A percentile compares a stretch with the other conserved stretches of the same genome.
These are phyloP conservation scores for Sander lucioperca DNA, from an alignment of 2,113 vertebrate genomes.

Conservation along the genomic window DNA sequence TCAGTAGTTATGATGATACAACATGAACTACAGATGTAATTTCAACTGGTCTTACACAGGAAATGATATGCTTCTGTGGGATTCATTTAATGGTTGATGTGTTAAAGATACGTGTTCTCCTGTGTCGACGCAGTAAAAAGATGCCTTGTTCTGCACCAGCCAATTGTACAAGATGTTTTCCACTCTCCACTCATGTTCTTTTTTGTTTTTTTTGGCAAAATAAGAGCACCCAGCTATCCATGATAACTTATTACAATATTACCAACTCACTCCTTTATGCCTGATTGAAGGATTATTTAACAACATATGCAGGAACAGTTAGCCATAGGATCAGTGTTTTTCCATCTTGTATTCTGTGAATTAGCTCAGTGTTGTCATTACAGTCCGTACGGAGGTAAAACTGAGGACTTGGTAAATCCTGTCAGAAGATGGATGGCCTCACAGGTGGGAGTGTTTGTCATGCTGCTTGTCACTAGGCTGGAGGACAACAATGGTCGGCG, in stretches of 20 bases:
- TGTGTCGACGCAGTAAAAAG: not conserved
- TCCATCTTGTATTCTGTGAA: not conserved
- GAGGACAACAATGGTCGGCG: slow-evolving; percentile 58
- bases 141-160: not conserved
- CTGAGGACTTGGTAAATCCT: slow-evolving; percentile 25
- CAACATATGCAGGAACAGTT: slow-evolving; percentile 15
- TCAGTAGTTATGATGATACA: not conserved
- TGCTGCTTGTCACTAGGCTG: slow-evolving; percentile 65
- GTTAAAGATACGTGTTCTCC: not conserved
- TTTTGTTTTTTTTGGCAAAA: not conserved
- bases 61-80: not conserved
- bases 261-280: not conserved
- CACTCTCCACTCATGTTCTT: not conserved
- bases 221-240: not conserved
- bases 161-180: not conserved
- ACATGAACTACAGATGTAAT: not conserved
- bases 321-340: not conserved
- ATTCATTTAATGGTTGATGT: not conserved
- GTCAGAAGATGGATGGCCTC: slow-evolving; percentile 61
- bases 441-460: slow-evolving; percentile 78
- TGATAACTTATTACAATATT: not conserved
- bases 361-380: slow-evolving; percentile 26
- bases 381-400: not conserved
- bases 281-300: slow-evolving; percentile 12
- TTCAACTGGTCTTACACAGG: not conserved